phyloP scores from a whole-genome alignment of 2,797 vertebrate species.

The Cephalopachus bancanus region DNA sequence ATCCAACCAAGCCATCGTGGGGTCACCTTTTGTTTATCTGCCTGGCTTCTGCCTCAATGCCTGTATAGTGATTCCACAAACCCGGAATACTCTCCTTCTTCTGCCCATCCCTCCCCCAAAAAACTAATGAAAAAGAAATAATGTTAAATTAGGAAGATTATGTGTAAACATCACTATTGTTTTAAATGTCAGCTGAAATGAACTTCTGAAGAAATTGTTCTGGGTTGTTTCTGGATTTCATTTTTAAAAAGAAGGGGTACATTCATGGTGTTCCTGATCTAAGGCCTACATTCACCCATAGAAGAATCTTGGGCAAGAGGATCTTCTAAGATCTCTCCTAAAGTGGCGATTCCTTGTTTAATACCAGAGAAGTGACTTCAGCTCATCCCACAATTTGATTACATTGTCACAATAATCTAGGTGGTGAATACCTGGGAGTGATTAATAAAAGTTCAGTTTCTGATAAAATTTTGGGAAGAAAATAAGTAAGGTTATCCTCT shows the following conservation, averaged over 20 bases:
- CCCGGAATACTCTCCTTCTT: background rate
- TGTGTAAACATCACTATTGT: background rate
- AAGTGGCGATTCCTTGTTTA: background rate
- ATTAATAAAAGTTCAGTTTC: background rate
- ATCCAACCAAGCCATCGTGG: background rate
- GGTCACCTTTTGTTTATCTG: background rate
- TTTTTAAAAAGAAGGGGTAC: background rate
- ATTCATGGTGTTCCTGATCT: background rate
- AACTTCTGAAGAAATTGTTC: conserved; percentile 7
- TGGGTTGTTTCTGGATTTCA: background rate
- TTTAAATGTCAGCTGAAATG: background rate
- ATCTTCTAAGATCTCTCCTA: background rate
- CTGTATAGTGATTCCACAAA: background rate
- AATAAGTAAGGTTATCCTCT: background rate
- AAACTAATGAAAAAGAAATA: background rate
- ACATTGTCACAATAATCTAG: background rate
- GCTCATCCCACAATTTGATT: background rate
- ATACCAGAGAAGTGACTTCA: background rate
- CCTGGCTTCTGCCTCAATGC: background rate
- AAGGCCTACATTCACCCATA: background rate
- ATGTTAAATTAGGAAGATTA: background rate
- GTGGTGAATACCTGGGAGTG: background rate
- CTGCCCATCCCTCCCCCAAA: background rate
- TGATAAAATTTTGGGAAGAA: conserved; percentile 4
- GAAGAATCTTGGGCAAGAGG: background rate